phyloP scores from a whole-genome alignment of 2,888 invertebrate species.

The Rhorus exstirpatorius region DNA sequence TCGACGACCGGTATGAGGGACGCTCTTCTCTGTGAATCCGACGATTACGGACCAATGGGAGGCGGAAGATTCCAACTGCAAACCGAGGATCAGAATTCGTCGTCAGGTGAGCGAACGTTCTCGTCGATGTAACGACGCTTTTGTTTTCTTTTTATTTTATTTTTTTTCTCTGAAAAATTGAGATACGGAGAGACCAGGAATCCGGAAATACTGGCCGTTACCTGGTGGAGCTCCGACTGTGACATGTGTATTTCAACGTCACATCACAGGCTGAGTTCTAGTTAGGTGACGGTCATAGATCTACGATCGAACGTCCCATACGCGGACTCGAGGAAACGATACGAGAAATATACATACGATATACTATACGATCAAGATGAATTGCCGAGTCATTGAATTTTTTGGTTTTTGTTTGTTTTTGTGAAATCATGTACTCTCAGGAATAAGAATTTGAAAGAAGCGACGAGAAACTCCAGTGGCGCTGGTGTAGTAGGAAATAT shows the following conservation, averaged over 20 bases:
- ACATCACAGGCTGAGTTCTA: slow-evolving; percentile 99
- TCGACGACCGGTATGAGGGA: slow-evolving; percentile 87
- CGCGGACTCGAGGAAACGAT: neutral
- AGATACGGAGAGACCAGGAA: neutral
- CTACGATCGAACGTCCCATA: slow-evolving; percentile 72
- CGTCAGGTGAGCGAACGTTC: slow-evolving; percentile 78
- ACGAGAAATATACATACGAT: neutral
- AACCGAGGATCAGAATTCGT: slow-evolving; percentile 90
- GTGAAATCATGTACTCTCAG: no score
- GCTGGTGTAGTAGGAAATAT: no score
- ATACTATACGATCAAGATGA: no score
- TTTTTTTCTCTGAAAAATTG: slow-evolving; percentile 25
- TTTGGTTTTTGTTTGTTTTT: no score
- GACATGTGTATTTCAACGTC: slow-evolving; percentile 91
- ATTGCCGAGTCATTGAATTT: no score
- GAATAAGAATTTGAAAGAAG: no score
- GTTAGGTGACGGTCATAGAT: slow-evolving; percentile 88
- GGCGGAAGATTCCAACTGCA: slow-evolving; percentile 90
- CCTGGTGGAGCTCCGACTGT: slow-evolving; percentile 92
- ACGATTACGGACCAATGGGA: slow-evolving; percentile 92
- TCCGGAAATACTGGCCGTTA: slow-evolving; percentile 75
- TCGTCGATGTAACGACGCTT: slow-evolving; percentile 54
- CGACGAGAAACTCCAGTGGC: no score
- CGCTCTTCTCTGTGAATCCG: slow-evolving; percentile 92
- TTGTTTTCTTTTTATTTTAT: slow-evolving; percentile 17